Evolutionary conservation across 2,888 invertebrate genomes (phyloP).

Genomic region (Imbricaverruca yamaguchii): DNA sequence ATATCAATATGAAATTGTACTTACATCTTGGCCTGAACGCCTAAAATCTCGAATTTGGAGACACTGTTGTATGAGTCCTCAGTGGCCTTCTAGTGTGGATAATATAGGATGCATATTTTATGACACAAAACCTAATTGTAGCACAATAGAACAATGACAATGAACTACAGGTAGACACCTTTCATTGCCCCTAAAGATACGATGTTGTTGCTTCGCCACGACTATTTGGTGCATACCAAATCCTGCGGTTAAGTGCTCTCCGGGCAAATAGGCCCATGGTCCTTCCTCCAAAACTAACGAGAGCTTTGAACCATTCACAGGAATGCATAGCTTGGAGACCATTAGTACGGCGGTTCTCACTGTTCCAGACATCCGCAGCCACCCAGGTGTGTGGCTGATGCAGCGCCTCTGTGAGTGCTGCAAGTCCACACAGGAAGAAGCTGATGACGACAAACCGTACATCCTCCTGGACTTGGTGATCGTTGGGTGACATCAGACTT

Average conservation of each 20-base stretch:
- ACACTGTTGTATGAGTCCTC: no score
- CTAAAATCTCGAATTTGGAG: no score
- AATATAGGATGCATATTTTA: no score
- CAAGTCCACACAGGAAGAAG: not conserved
- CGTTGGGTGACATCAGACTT: not conserved
- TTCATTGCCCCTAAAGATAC: no score
- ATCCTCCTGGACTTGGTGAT: not conserved
- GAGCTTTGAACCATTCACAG: no score
- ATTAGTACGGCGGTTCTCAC: not conserved
- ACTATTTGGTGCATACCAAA: not conserved
- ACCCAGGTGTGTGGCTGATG: not conserved
- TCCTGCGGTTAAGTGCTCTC: not conserved
- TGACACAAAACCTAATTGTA: no score
- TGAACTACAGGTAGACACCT: no score
- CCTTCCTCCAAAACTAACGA: not conserved
- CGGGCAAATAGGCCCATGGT: not conserved
- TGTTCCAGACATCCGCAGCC: not conserved
- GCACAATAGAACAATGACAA: no score
- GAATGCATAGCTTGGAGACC: no score
- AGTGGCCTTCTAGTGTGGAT: no score
- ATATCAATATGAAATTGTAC: no score
- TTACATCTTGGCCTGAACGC: no score
- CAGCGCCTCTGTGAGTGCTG: not conserved
- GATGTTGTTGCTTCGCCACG: not conserved
- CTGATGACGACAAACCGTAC: not conserved